These are phyloP conservation scores for Chelidonichthys spinosus DNA, from an alignment of 2,797 vertebrate genomes.

Conservation along the genomic window DNA sequence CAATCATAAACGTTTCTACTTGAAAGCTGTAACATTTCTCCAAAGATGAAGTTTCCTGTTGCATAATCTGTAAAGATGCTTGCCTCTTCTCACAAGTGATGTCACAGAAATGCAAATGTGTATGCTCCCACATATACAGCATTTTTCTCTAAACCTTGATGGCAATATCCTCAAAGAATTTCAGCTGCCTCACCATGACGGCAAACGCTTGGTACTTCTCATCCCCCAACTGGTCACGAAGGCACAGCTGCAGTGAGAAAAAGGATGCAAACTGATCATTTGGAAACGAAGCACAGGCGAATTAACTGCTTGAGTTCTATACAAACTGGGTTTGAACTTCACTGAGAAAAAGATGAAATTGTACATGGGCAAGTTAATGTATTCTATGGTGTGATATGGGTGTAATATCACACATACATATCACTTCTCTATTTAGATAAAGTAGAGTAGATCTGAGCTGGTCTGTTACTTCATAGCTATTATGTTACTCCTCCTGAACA, in stretches of 20 bases:
- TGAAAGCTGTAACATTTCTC: slow-evolving; percentile 17
- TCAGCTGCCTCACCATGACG: slow-evolving; percentile 92
- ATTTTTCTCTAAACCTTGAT: slow-evolving; percentile 69
- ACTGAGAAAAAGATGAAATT: background rate
- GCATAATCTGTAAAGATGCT: background rate
- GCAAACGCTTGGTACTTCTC: slow-evolving; percentile 89
- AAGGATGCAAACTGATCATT: slow-evolving; percentile 17
- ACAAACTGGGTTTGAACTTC: background rate
- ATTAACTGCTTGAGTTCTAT: background rate
- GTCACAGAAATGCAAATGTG: background rate
- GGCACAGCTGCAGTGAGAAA: slow-evolving; percentile 80
- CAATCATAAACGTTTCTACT: background rate
- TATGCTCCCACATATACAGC: background rate
- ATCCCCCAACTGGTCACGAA: slow-evolving; percentile 91
- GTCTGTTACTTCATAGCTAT: background rate
- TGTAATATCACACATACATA: background rate
- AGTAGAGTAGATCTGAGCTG: too few species aligned
- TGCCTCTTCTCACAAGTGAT: background rate
- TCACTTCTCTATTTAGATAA: too few species aligned
- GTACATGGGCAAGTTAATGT: background rate
- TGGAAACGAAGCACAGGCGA: background rate
- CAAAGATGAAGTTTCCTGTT: slow-evolving; percentile 7
- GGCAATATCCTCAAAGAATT: slow-evolving; percentile 94
- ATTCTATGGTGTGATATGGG: background rate
- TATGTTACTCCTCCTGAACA: background rate